Base-by-base conservation (phyloP, 2,797 vertebrate genomes). In the Acrossocheilus fasciatus region DNA sequence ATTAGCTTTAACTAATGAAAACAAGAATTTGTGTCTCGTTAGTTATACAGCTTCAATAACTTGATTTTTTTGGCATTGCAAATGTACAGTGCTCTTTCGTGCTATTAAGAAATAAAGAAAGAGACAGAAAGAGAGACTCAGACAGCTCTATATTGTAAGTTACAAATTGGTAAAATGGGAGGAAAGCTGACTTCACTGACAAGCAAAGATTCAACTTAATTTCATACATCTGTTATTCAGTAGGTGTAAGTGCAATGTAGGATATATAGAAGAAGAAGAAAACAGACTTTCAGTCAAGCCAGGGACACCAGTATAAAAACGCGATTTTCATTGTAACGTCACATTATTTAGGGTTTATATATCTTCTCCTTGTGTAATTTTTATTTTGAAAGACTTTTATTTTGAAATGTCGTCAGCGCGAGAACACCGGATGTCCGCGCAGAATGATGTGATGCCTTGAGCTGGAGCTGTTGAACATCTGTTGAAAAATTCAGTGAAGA, bases 331-430 rank as follows among this genome's bases (percentile, higher is more conserved):
- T 72, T 1, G 41, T 12, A 43, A 72, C 39, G 20, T 23, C 54
- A 62, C 4, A 4, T 18, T 6, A 0, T 34, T 0, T 74, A 9
- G n/a, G 7, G n/a, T 7, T 41, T 11, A 23, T 45, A n/a, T 47
- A 47, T 2, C 0, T 23, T 8, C 1, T 54, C 3, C 17, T 66
- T 64, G 50, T 54, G 11, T 7, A 15, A 0, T 1, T 54, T 36
- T 36, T 54, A 36, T 36, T 20, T 36, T 18, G 17, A 18, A 8
- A 3, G 43, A 39, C 85, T 81, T 81, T 86, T 86, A 86, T 86
- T 81, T 86, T 86, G 85, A 52, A 75, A 81, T 0, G 1, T 2
- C 14, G 8, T 6, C 85, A 9, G 34, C 41, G 41, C 10, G 6
- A 17, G 26, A 10, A 17, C 18, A 86, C 85, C 78, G 85, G 78